Evolutionary conservation across 1,140 invertebrate species (phyloP).

Genomic region (Drosophila nikananu): DNA sequence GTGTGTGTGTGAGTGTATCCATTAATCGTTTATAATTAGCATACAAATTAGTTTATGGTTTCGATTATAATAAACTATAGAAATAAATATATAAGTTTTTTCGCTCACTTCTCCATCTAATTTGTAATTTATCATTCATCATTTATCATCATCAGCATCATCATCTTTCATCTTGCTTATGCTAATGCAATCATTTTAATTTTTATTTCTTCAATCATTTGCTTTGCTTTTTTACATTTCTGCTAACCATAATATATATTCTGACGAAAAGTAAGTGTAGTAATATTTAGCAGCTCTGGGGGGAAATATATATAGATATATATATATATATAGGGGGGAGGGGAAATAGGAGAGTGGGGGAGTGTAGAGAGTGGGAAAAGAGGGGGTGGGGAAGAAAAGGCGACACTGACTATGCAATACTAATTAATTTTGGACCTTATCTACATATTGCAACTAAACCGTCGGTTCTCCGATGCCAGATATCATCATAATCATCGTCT

Average conservation of each 20-base stretch:
- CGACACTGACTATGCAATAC: constrained; percentile 47
- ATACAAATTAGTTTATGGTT: constrained; percentile 69
- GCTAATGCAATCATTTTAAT: constrained; percentile 20
- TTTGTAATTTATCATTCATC: constrained; percentile 7
- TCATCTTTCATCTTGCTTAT: constrained; percentile 10
- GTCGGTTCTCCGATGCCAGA: constrained; percentile 43
- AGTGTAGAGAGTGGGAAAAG: neutral
- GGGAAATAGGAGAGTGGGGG: neutral
- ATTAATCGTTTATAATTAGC: constrained; percentile 64
- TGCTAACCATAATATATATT: constrained; percentile 24
- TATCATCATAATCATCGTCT: constrained; percentile 6
- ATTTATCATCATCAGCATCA: neutral
- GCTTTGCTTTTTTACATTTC: constrained; percentile 20
- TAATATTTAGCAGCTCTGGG: constrained; percentile 30
- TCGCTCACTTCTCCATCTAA: constrained; percentile 23
- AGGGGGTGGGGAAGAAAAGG: constrained; percentile 20
- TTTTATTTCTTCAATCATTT: constrained; percentile 12
- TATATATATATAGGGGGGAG: neutral
- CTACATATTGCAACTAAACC: constrained; percentile 79
- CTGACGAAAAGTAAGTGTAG: constrained; percentile 21
- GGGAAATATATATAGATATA: neutral
- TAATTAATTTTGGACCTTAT: constrained; percentile 60
- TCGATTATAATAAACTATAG: constrained; percentile 71
- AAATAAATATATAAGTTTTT: constrained; percentile 72
- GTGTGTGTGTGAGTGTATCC: constrained; percentile 34